Base-by-base conservation (phyloP, 2,888 invertebrate genomes). In the Aproaerema taeniolella region DNA sequence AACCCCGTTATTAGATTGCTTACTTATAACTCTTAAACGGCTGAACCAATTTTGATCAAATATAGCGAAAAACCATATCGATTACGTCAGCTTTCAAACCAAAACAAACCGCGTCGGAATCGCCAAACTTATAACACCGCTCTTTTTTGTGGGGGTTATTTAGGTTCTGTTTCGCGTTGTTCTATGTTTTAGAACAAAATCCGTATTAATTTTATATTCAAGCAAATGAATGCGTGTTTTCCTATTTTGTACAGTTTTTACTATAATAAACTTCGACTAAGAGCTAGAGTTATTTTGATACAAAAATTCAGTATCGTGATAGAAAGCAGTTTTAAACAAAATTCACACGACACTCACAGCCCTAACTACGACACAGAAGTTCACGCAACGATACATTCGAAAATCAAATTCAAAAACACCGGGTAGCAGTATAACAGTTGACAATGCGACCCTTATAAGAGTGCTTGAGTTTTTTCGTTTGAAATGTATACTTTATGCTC, bases 401-500 rank as follows among this genome's bases (percentile, higher is more conserved):
- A 62, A 61, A 64, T 62, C 64, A 66, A 72, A 72, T 65, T 54
- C 59, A 58, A 61, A 61, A 67, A 56, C 58, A 54, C 53, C 59
- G 55, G 50, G 61, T 60, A 68, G 82, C 83, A 83, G 83, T 80
- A 78, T 71, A 76, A 64, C 79, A 79, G 78, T 77, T 74, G 76
- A 74, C 70, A 67, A 67, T 65, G 61, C 66, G 72, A 67, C 75
- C 76, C 75, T 75, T 61, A n/a, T n/a, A n/a, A 52, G 66, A 50
- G 61, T 67, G 58, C 78, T 82, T 55, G 61, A 78, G 53, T 49
- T 63, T 77, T 82, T 77, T 70, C 20, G 81, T 72, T 60, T 74
- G 85, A 72, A 85, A 85, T 78, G 74, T 83, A 85, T 79, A 85
- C 85, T 78, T 75, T 78, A 76, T 65, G 66, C 63, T 57, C 52